These are phyloP conservation scores for Hylyphantes graminicola DNA, from an alignment of 1,140 invertebrate genomes.

Conservation along the genomic window DNA sequence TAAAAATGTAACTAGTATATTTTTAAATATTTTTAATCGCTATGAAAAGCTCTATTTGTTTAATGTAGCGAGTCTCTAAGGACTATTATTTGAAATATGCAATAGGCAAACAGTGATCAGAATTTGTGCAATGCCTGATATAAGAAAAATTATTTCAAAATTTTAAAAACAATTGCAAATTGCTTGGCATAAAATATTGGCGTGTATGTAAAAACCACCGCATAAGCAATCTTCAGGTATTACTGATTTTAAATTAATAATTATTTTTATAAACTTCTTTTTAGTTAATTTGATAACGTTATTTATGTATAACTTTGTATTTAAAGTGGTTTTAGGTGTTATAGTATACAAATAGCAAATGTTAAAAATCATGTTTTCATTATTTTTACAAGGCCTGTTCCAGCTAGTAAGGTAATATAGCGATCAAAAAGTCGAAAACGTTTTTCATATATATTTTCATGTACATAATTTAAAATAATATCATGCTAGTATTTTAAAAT, in stretches of 20 bases:
- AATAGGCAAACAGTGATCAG: slow-evolving; percentile 32
- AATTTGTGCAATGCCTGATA: slow-evolving; percentile 38
- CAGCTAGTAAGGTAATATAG: slow-evolving; percentile 25
- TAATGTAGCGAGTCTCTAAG: slow-evolving; percentile 39
- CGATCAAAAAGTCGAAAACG: slow-evolving; percentile 31
- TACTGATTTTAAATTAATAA: slow-evolving; percentile 6
- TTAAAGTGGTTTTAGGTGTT: slow-evolving; percentile 22
- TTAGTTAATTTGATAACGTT: background rate
- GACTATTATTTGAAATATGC: slow-evolving; percentile 40
- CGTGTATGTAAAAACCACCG: slow-evolving; percentile 43
- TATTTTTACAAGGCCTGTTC: slow-evolving; percentile 24
- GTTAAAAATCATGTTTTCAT: slow-evolving; percentile 40
- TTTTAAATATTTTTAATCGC: slow-evolving; percentile 21
- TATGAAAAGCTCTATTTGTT: slow-evolving; percentile 52
- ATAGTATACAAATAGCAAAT: slow-evolving; percentile 43
- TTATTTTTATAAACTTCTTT: slow-evolving; percentile 34
- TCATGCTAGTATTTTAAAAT: slow-evolving; percentile 21
- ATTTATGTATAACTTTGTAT: slow-evolving; percentile 29
- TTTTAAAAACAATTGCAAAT: slow-evolving; percentile 44
- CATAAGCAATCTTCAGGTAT: slow-evolving; percentile 45
- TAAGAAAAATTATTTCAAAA: slow-evolving; percentile 47
- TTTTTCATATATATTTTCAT: slow-evolving; percentile 22
- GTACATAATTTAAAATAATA: slow-evolving; percentile 43
- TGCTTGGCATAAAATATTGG: slow-evolving; percentile 30
- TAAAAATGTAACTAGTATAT: slow-evolving; percentile 20